phyloP scores from a whole-genome alignment of 2,113 vertebrate genomes.

The Malaclemys terrapin region DNA sequence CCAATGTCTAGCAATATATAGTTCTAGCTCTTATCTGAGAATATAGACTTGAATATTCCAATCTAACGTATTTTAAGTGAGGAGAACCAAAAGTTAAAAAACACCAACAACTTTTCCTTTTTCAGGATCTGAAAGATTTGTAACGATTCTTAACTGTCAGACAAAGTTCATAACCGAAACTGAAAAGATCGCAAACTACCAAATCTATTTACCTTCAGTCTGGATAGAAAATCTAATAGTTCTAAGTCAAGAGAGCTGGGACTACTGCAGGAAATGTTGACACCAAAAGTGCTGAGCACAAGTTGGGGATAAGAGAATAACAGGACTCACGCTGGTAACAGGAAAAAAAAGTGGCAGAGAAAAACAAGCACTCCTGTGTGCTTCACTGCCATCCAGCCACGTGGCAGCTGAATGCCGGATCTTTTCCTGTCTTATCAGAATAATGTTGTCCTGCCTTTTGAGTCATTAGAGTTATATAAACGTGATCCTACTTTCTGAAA shows the following conservation, averaged over 20 bases:
- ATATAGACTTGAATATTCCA: not conserved
- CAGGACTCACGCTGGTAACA: not conserved
- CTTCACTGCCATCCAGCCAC: not conserved
- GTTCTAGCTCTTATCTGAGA: not conserved
- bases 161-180: not conserved
- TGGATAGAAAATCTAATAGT: not conserved
- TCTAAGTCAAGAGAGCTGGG: not conserved
- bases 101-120: not conserved
- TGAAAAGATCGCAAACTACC: not conserved
- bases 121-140: not conserved
- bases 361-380: not conserved
- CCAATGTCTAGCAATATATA: not conserved
- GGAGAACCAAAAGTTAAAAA: not conserved
- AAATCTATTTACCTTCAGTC: not conserved
- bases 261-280: not conserved
- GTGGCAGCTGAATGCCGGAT: not conserved
- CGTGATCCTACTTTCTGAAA: not conserved
- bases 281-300: not conserved
- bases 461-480: accelerated
- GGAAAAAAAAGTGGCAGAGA: not conserved
- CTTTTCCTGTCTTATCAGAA: not conserved
- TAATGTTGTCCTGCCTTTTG: not conserved
- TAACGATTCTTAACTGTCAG: accelerated
- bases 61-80: accelerated
- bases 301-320: not conserved